These are phyloP conservation scores for Rhinogobio ventralis DNA, from an alignment of 2,797 vertebrate genomes.

Conservation along the genomic window DNA sequence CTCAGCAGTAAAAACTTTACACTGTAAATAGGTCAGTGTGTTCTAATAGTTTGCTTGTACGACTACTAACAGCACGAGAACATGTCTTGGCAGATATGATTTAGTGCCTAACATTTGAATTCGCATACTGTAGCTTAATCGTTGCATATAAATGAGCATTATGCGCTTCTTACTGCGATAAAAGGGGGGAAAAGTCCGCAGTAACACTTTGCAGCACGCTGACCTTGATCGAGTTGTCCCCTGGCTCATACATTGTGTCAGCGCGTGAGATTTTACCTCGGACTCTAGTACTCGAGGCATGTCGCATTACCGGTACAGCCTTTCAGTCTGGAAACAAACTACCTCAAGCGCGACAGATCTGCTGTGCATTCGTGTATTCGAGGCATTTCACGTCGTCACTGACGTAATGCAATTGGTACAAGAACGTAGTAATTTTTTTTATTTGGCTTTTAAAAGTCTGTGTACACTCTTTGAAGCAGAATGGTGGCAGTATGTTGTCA, in stretches of 20 bases:
- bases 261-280: constrained; percentile 51
- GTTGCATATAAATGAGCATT: constrained; percentile 14
- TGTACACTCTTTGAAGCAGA: constrained; percentile 36
- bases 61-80: not conserved
- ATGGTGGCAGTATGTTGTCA: constrained; percentile 40
- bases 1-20: constrained; percentile 43
- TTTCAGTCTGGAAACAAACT: constrained; percentile 62
- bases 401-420: constrained; percentile 41
- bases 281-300: constrained; percentile 56
- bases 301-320: constrained; percentile 61
- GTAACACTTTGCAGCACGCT: constrained; percentile 58
- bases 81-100: constrained; percentile 11
- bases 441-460: not conserved
- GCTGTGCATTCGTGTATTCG: constrained; percentile 49
- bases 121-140: not conserved
- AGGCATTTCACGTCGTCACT: constrained; percentile 45
- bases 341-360: constrained; percentile 51
- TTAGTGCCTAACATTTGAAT: not conserved
- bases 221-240: constrained; percentile 66
- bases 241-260: constrained; percentile 58
- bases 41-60: constrained; percentile 30
- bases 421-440: constrained; percentile 21
- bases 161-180: constrained; percentile 3
- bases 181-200: constrained; percentile 56
- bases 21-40: constrained; percentile 47